These are phyloP conservation scores for Holothuria scabra DNA, from an alignment of 53 echinoderm and acorn worm species.

Conservation along the genomic window DNA sequence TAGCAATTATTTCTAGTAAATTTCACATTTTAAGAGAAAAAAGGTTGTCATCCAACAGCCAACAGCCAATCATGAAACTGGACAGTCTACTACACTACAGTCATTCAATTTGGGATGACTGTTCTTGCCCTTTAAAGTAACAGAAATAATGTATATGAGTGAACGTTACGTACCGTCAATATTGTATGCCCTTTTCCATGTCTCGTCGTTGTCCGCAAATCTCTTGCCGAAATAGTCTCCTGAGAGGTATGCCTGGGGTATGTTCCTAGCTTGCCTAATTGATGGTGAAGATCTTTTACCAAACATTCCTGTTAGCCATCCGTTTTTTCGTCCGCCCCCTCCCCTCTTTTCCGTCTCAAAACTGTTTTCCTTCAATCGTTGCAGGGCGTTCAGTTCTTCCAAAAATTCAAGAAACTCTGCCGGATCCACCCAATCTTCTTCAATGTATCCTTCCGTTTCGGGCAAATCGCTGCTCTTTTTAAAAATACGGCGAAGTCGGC, in stretches of 20 bases:
- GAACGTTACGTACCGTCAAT: conserved; percentile 19
- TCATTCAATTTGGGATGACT: no score
- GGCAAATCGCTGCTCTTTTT: conserved; percentile 24
- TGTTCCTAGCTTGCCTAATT: conserved; percentile 26
- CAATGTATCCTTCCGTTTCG: not conserved
- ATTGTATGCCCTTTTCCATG: conserved; percentile 33
- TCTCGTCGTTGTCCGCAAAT: not conserved
- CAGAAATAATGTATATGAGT: no score
- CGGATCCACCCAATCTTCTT: not conserved
- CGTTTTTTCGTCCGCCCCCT: not conserved
- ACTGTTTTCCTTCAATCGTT: conserved; percentile 9
- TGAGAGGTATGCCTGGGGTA: conserved; percentile 34
- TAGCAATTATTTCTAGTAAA: no score
- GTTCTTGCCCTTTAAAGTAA: no score
- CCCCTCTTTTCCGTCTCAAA: conserved; percentile 25
- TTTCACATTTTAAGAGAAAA: no score
- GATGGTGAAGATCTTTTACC: conserved; percentile 29
- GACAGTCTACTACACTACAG: no score
- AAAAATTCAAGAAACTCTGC: conserved; percentile 20
- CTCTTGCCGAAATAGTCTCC: conserved; percentile 45
- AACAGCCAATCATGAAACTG: no score
- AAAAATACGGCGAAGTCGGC: conserved; percentile 32
- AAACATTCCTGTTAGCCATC: conserved; percentile 38
- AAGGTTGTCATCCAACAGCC: no score
- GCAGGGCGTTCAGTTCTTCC: conserved; percentile 15